Evolutionary conservation across 2,888 invertebrate genomes (phyloP), one percentile per base, ranked within the genome.

Genomic region (Polymixis flavicincta): DNA sequence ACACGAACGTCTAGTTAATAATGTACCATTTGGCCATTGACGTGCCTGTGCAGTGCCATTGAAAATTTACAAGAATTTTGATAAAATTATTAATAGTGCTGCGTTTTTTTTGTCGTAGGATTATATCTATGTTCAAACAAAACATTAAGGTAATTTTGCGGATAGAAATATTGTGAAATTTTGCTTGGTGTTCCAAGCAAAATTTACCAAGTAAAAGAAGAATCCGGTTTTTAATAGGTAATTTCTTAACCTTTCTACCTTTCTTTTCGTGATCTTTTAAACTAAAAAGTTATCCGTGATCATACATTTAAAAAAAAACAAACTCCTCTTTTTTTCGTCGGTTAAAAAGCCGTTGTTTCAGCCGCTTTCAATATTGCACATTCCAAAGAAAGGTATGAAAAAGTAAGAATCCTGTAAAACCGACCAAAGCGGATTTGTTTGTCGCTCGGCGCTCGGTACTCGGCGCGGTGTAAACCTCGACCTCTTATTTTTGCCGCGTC

Each of bases 401-500:
- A 42, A 52, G 50, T 19, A 73, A 77, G 55, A 76, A 59, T 37
- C 60, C 45, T 68, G 73, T 81, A 64, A 72, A 82, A 68, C 60
- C 76, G 68, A 74, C 79, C 83, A 83, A 87, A 87, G 87, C 85
- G 87, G 88, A 84, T 90, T 90, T 90, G 85, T 87, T 86, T 83
- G 80, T 83, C 85, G 76, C 81, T 74, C 73, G 78, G 61, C 79
- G 75, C 80, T 77, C 76, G 73, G 66, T 48, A 8, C 50, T 75
- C 32, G 32, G 55, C 80, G 78, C 66, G 80, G 81, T 85, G 76
- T 86, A 80, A 88, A 85, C 74, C 81, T 88, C 87, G 91, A 92
- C 91, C 93, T 92, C 91, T 94, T 94, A 94, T 94, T 95, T 94
- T 93, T 93, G 92, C 93, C 91, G 92, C 92, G 92, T 93, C 92